Percentiles rank a stretch among this genome's conserved stretches.
phyloP scores from a whole-genome alignment of 2,113 vertebrate species.

The Coptodon bakossiorum region DNA sequence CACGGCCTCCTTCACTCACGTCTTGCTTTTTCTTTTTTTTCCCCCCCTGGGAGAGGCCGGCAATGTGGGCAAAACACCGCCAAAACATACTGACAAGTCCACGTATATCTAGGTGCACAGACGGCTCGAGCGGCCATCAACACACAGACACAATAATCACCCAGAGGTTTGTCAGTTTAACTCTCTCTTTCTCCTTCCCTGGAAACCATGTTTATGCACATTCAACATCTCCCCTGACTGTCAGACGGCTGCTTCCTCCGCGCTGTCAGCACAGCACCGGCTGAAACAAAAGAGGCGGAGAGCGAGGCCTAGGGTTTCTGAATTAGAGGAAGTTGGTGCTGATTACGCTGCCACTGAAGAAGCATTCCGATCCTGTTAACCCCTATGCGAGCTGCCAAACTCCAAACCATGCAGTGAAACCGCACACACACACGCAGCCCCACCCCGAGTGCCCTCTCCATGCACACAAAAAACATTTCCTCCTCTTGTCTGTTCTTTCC shows the following conservation, averaged over 20 bases:
- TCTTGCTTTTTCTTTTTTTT: not conserved
- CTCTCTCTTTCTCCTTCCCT: not conserved
- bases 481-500: not conserved
- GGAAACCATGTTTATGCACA: constrained; percentile 44
- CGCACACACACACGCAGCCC: not conserved
- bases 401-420: constrained; percentile 23
- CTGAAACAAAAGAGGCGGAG: constrained; percentile 65
- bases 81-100: constrained; percentile 33
- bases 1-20: constrained; percentile 6
- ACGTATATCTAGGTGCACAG: constrained; percentile 16
- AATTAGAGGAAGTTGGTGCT: constrained; percentile 72
- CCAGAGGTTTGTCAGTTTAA: constrained; percentile 14
- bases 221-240: constrained; percentile 41
- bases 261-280: constrained; percentile 53
- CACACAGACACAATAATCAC: constrained; percentile 17
- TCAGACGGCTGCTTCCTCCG: constrained; percentile 62
- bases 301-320: constrained; percentile 38
- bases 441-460: constrained; percentile 23
- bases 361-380: constrained; percentile 66
- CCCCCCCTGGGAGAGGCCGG: not conserved
- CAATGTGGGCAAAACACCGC: not conserved
- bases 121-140: constrained; percentile 19
- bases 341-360: constrained; percentile 65
- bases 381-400: constrained; percentile 24
- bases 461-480: not conserved